Base-by-base conservation (phyloP, 2,888 invertebrate species). In the Thymelicus lineola region DNA sequence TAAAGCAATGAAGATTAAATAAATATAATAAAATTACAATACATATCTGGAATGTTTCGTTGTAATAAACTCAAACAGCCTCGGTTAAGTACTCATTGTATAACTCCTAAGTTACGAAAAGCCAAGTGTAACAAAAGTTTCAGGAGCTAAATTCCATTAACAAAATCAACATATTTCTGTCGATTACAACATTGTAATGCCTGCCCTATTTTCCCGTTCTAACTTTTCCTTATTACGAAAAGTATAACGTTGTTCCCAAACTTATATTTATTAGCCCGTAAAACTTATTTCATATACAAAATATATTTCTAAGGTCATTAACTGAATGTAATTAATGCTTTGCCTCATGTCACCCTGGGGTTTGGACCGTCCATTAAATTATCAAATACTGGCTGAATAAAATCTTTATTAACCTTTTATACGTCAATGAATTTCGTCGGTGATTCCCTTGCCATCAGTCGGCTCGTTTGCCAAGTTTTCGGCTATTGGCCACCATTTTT, bases 161-260 rank as follows among this genome's bases (percentile, higher is more conserved):
- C 60, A 53, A 35, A 61, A 53, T 67, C 66, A 67, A 60, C 61
- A 67, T 61, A 53, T 57, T 65, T 61, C 28, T 45, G 53, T 60
- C 15, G 12, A 53, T 67, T 60, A 61, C 61, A 48, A 59, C 35
- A 61, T 28, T 53, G 67, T 61, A 66, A 66, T 67, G 45, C 28
- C 67, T 15, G 35, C 61, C 48, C 61, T 53, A 67, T 42, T 67
- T 55, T 48, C 60, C 14, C 45, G 14, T 50, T 58, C 55, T 28
- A 55, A 64, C 66, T 66, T 66, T 62, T 61, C 60, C 60, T 61
- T 67, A 66, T 66, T 60, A 67, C 67, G 14, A 61, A 61, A 60
- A 67, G 67, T 67, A 60, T 38, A 46, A 12, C 17, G 58, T 53
- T 53, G 42, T 61, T 67, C 55, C 53, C 67, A 61, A 67, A 67